A percentile compares a stretch with the other conserved stretches of the same genome.
These are phyloP conservation scores for Argyrosomus japonicus DNA, from an alignment of 2,113 vertebrate genomes.

Conservation along the genomic window DNA sequence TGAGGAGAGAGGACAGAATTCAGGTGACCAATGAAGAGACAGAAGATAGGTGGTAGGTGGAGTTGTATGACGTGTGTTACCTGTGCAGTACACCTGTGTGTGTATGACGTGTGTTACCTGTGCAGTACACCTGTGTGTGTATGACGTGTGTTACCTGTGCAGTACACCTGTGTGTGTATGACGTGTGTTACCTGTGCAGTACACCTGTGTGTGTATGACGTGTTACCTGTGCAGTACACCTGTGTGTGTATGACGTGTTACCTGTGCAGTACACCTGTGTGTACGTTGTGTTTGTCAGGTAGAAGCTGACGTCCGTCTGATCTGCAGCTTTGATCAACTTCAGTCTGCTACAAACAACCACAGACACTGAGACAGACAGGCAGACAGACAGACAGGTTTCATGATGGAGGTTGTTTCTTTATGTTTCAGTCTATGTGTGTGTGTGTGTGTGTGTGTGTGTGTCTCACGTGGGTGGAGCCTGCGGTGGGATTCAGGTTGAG, in stretches of 20 bases:
- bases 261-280: slow-evolving; percentile 79
- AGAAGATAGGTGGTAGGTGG: too few relatives aligned
- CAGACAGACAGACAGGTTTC: not conserved
- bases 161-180: too few relatives aligned
- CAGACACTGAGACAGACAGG: slow-evolving; percentile 71
- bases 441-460: not conserved
- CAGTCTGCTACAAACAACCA: slow-evolving; percentile 78
- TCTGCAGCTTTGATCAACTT: slow-evolving; percentile 56
- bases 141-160: too few relatives aligned
- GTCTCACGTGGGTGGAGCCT: slow-evolving; percentile 79
- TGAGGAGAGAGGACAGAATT: slow-evolving; percentile 11
- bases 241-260: slow-evolving; percentile 5
- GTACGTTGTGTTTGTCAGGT: slow-evolving; percentile 76
- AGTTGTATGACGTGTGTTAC: too few relatives aligned
- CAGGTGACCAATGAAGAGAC: not conserved
- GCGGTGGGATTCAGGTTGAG: slow-evolving; percentile 81
- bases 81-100: too few relatives aligned
- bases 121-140: too few relatives aligned
- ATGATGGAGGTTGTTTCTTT: too few relatives aligned
- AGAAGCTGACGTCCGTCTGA: not conserved
- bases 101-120: too few relatives aligned
- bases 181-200: too few relatives aligned
- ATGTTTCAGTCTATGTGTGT: not conserved
- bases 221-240: too few relatives aligned
- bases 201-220: too few relatives aligned